Evolutionary conservation across 2,888 invertebrate species (phyloP).

Genomic region (Mythimna impura): DNA sequence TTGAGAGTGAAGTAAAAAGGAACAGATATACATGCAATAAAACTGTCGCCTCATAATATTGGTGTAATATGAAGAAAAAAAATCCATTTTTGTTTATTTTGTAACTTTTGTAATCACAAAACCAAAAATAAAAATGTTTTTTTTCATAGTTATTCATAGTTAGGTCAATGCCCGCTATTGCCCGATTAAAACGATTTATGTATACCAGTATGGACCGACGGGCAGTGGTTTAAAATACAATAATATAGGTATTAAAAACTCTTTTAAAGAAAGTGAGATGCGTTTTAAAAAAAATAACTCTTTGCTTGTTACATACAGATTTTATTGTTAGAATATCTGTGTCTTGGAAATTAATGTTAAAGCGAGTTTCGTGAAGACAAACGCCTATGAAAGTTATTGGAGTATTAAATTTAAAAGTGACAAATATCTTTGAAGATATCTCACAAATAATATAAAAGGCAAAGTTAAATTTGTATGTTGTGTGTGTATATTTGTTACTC

Average conservation of each 20-base stretch:
- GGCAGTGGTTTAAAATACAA: constrained; percentile 15
- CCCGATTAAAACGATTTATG: neutral
- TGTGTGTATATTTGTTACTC: too few species aligned
- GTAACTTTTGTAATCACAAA: too few species aligned
- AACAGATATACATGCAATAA: too few species aligned
- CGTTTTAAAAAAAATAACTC: constrained; percentile 10
- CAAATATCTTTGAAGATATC: neutral
- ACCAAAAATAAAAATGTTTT: too few species aligned
- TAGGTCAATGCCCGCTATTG: neutral
- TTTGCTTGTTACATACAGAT: constrained; percentile 6
- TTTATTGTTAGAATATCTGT: constrained; percentile 8
- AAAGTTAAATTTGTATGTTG: too few species aligned
- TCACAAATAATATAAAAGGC: too few species aligned
- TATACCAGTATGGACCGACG: neutral
- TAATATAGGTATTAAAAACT: constrained; percentile 22
- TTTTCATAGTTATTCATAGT: too few species aligned
- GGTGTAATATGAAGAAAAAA: too few species aligned
- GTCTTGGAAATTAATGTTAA: neutral
- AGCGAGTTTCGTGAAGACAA: neutral
- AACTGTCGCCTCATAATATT: too few species aligned
- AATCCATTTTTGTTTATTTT: too few species aligned
- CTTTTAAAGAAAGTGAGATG: constrained; percentile 13
- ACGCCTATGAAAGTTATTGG: neutral
- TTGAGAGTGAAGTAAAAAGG: too few species aligned
- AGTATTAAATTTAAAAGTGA: neutral